phyloP scores from a whole-genome alignment of 2,797 vertebrate genomes.

The Danio tinwini region DNA sequence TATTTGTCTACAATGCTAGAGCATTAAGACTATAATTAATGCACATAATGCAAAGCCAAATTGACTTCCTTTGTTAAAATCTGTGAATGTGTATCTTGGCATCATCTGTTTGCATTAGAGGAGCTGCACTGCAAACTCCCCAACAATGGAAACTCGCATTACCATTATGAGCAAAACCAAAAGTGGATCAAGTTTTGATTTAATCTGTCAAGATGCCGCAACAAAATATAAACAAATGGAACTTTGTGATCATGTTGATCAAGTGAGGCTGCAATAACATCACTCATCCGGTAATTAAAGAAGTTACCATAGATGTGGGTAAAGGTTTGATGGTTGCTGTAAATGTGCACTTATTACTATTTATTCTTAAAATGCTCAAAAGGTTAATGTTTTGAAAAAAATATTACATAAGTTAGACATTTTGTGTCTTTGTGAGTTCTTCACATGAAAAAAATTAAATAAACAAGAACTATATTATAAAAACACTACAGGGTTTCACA shows the following conservation, averaged over 20 bases:
- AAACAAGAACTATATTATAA: too few relatives aligned
- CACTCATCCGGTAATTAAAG: neutral
- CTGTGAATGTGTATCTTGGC: neutral
- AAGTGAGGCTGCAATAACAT: neutral
- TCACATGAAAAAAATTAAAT: too few relatives aligned
- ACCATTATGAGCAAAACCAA: slow-evolving; percentile 12
- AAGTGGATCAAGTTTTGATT: neutral
- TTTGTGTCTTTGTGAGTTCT: too few relatives aligned
- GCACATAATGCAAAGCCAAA: neutral
- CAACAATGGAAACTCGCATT: neutral
- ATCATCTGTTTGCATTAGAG: neutral
- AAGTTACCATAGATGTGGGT: neutral
- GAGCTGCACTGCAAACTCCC: neutral
- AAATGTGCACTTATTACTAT: neutral
- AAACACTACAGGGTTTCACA: too few relatives aligned
- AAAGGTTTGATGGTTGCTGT: neutral
- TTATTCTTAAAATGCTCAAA: too few relatives aligned
- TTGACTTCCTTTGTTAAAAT: neutral
- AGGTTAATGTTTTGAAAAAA: too few relatives aligned
- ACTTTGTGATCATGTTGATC: neutral
- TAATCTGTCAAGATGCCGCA: neutral
- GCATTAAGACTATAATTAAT: neutral
- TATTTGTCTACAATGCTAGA: neutral
- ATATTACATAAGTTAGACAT: too few relatives aligned
- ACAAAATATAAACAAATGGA: neutral